These are phyloP conservation scores for Microtus pennsylvanicus DNA, from an alignment of 2,113 vertebrate genomes.

Conservation along the genomic window DNA sequence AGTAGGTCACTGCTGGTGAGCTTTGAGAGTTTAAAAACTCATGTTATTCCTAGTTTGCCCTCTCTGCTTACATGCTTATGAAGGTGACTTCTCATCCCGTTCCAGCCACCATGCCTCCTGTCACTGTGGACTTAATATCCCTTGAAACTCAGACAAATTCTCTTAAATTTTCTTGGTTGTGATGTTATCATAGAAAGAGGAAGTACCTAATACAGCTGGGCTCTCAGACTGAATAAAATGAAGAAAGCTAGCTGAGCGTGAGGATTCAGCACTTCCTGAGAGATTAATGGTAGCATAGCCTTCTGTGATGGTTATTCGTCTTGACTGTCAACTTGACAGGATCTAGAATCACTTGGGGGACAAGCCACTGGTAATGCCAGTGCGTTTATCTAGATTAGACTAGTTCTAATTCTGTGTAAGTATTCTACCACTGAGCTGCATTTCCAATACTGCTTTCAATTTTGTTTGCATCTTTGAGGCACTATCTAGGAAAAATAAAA, in stretches of 20 bases:
- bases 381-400: too few relatives aligned
- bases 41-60: not conserved
- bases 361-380: too few relatives aligned
- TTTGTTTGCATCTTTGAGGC: too few relatives aligned
- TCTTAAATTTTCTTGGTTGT: not conserved
- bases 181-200: not conserved
- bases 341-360: too few relatives aligned
- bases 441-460: too few relatives aligned
- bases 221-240: not conserved
- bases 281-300: too few relatives aligned
- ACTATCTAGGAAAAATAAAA: too few relatives aligned
- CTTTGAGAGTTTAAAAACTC: not conserved
- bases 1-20: not conserved
- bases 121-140: not conserved
- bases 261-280: not conserved
- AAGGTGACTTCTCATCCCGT: not conserved
- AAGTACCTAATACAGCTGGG: not conserved
- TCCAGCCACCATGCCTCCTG: not conserved
- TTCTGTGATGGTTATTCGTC: too few relatives aligned
- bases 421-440: too few relatives aligned
- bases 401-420: too few relatives aligned
- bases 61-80: not conserved
- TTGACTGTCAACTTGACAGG: too few relatives aligned
- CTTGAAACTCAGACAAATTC: not conserved
- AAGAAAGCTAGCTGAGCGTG: not conserved